phyloP scores from a whole-genome alignment of 2,113 vertebrate species.

The Probosciger aterrimus region DNA sequence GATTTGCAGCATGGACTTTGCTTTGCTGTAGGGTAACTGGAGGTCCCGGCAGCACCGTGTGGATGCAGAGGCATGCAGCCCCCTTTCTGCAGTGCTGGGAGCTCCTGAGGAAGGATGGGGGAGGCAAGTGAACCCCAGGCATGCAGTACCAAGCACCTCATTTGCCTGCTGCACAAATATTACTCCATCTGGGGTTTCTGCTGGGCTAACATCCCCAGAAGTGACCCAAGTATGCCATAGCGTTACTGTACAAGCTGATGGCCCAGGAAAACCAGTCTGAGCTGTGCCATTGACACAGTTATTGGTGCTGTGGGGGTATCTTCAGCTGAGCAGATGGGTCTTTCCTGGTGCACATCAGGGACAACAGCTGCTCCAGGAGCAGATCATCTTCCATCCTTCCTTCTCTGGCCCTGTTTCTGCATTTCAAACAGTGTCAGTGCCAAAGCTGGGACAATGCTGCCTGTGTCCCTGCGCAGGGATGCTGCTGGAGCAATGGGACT shows the following conservation, averaged over 20 bases:
- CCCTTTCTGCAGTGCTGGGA: not conserved
- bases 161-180: not conserved
- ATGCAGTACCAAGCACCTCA: not conserved
- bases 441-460: not conserved
- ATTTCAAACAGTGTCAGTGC: not conserved
- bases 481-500: not conserved
- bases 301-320: not conserved
- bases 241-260: not conserved
- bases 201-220: rapidly evolving
- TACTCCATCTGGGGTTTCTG: not conserved
- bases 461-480: not conserved
- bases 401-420: not conserved
- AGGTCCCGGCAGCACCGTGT: not conserved
- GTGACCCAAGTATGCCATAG: not conserved
- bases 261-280: not conserved
- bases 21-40: not conserved
- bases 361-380: not conserved
- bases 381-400: not conserved
- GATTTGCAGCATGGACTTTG: not conserved
- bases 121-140: not conserved
- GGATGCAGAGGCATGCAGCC: not conserved
- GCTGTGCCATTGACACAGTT: not conserved
- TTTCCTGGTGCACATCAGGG: not conserved
- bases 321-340: not conserved
- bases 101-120: not conserved